Conservation (phyloP, 1,140 invertebrate genomes). For the Drosophila littoralis region DNA sequence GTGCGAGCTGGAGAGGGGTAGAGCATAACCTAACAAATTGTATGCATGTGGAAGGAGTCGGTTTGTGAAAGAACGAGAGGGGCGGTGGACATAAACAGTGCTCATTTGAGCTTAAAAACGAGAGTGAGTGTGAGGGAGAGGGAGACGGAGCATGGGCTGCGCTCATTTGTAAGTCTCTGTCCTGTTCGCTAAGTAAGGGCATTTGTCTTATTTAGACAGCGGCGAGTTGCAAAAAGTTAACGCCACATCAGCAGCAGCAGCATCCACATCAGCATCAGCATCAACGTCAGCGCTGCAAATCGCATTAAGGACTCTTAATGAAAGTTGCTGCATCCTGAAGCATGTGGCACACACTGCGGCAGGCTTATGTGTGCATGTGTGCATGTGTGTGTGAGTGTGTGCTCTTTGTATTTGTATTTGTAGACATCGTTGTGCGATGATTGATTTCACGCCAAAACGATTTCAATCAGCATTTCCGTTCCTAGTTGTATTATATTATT, state of each 20-base stretch:
- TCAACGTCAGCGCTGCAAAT: constrained; percentile 73
- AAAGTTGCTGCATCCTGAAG: constrained; percentile 76
- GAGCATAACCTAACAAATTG: too few relatives aligned
- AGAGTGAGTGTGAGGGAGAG: neutral
- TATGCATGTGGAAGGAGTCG: neutral
- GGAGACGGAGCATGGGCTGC: neutral
- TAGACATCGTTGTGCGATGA: constrained; percentile 74
- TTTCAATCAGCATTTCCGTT: constrained; percentile 83
- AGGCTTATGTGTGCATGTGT: neutral
- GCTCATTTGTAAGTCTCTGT: constrained; percentile 57
- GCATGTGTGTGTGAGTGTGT: constrained; percentile 6
- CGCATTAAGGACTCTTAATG: constrained; percentile 83
- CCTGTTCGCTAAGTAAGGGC: constrained; percentile 22
- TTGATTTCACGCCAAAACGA: constrained; percentile 84
- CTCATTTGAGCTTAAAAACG: constrained; percentile 13
- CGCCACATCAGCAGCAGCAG: constrained; percentile 18
- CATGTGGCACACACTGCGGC: constrained; percentile 23
- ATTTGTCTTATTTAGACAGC: constrained; percentile 68
- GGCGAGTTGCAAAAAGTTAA: constrained; percentile 33
- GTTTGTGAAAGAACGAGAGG: too few relatives aligned
- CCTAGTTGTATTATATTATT: constrained; percentile 45
- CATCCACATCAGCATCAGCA: constrained; percentile 31
- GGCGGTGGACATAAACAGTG: neutral
- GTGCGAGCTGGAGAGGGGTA: neutral
- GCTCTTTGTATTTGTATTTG: constrained; percentile 40